phyloP scores from a whole-genome alignment of 2,797 vertebrate genomes.

The Calcarius lapponicus region DNA sequence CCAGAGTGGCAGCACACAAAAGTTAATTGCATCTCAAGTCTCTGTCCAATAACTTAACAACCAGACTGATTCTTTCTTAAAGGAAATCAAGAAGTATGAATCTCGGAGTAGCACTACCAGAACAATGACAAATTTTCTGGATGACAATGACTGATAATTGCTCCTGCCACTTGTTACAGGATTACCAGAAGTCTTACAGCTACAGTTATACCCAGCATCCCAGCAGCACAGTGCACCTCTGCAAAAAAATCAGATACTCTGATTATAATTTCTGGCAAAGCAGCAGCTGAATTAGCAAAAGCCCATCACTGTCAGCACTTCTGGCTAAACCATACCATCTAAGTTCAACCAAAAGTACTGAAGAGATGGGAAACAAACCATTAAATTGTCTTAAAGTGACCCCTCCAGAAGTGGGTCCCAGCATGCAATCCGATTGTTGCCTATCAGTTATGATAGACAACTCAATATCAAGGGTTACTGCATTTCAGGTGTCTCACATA shows the following conservation, averaged over 20 bases:
- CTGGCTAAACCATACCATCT: not conserved
- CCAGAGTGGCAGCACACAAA: not conserved
- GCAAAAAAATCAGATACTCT: not conserved
- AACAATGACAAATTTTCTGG: slow-evolving; percentile 10
- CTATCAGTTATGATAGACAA: not conserved
- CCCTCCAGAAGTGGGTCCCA: not conserved
- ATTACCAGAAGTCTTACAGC: not conserved
- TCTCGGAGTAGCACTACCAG: not conserved
- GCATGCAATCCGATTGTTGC: accelerated
- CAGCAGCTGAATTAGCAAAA: not conserved
- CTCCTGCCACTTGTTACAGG: not conserved
- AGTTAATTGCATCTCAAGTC: not conserved
- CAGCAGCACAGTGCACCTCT: not conserved
- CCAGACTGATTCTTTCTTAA: not conserved
- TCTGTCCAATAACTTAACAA: not conserved
- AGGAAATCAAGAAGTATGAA: not conserved
- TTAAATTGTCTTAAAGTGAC: not conserved
- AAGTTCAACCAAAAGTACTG: not conserved
- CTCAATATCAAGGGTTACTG: not conserved
- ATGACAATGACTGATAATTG: slow-evolving; percentile 23
- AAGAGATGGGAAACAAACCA: not conserved
- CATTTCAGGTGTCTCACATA: not conserved
- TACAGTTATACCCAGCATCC: not conserved
- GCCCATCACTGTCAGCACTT: not conserved
- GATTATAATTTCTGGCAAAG: slow-evolving; percentile 11